Conservation (phyloP, 1,140 invertebrate species). For the Scaptomyza graminum region DNA sequence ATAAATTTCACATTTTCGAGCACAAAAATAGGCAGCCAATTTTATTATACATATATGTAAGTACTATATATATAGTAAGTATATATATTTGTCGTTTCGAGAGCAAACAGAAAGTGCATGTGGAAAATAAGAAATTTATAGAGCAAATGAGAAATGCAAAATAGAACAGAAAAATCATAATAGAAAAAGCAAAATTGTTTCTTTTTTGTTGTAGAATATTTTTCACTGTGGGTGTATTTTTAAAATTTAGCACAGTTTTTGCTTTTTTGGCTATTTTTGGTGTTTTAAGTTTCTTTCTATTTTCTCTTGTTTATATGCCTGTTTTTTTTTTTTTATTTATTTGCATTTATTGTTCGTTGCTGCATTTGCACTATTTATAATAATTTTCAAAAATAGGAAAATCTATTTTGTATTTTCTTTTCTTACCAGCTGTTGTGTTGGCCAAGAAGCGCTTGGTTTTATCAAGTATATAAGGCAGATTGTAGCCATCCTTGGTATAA, state of each 20-base stretch:
- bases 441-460: conserved; percentile 83
- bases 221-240: conserved; percentile 44
- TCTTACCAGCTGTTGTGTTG: conserved; percentile 83
- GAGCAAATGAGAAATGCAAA: conserved; percentile 60
- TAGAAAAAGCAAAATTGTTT: conserved; percentile 17
- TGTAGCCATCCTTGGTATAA: conserved; percentile 83
- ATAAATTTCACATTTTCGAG: conserved; percentile 12
- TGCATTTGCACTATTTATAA: conserved; percentile 75
- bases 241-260: conserved; percentile 57
- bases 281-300: conserved; percentile 34
- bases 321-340: conserved; percentile 35
- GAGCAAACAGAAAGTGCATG: conserved; percentile 57
- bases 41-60: conserved; percentile 31
- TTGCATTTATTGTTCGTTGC: conserved; percentile 50
- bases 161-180: conserved; percentile 54
- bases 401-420: conserved; percentile 20
- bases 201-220: conserved; percentile 29
- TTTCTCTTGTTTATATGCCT: conserved; percentile 45
- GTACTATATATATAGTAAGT: too few relatives aligned
- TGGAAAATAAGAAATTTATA: conserved; percentile 59
- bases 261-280: conserved; percentile 36
- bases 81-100: conserved; percentile 28
- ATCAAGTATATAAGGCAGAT: conserved; percentile 83
- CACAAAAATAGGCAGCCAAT: conserved; percentile 68
- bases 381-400: too few relatives aligned